Percentiles rank a stretch among this genome's conserved stretches.
phyloP scores from a whole-genome alignment of 2,888 invertebrate genomes.

The Rhimphoctona megacephalus region DNA sequence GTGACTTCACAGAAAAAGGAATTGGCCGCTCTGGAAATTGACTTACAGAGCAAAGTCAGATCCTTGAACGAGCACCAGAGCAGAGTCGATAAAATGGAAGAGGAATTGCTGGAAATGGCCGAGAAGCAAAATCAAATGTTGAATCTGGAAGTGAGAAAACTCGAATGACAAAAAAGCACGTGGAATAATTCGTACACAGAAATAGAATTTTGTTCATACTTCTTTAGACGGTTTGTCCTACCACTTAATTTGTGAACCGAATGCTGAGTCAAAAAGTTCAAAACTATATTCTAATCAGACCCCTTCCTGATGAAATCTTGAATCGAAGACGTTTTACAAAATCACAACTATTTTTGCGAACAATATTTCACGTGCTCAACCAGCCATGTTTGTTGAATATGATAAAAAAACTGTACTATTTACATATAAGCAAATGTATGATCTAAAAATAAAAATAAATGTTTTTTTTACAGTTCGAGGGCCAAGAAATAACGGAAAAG shows the following conservation, averaged over 20 bases:
- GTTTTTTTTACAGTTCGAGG: conserved; percentile 74
- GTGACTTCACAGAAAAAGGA: conserved; percentile 88
- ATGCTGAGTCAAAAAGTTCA: too few species aligned
- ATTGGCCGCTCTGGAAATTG: conserved; percentile 89
- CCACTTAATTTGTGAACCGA: too few species aligned
- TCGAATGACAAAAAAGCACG: not conserved
- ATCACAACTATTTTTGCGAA: not conserved
- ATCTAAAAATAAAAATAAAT: not conserved
- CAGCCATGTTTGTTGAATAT: not conserved
- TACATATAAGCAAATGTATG: not conserved
- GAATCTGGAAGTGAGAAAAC: conserved; percentile 77
- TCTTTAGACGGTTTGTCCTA: too few species aligned
- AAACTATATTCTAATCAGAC: too few species aligned
- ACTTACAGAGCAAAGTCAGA: conserved; percentile 88
- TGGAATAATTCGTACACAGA: not conserved
- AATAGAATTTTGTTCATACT: not conserved
- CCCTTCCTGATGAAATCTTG: too few species aligned
- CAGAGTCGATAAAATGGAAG: conserved; percentile 90
- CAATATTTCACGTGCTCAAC: not conserved
- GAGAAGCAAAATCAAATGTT: conserved; percentile 86
- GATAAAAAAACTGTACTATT: not conserved
- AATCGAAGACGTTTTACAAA: not conserved
- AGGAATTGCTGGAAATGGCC: conserved; percentile 89
- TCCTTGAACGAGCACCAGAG: conserved; percentile 88
- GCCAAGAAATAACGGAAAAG: conserved; percentile 80